Evolutionary conservation across 2,888 invertebrate species (phyloP).

Genomic region (Drosophila neutralis): DNA sequence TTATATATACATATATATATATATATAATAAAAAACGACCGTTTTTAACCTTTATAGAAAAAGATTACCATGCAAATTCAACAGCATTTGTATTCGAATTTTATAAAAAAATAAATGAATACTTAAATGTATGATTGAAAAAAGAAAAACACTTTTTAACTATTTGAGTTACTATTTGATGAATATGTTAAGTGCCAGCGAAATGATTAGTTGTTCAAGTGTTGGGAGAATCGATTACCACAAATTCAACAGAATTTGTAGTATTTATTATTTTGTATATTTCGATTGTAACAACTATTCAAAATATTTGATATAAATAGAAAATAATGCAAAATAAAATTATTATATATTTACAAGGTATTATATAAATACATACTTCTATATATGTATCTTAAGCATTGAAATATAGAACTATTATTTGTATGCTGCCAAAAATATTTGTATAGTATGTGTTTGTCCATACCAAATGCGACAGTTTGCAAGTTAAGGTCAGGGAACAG

Average conservation of each 20-base stretch:
- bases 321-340: not conserved
- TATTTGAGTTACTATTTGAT: not conserved
- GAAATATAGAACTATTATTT: not conserved
- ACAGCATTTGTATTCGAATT: not conserved
- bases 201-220: not conserved
- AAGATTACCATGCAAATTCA: not conserved
- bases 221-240: not conserved
- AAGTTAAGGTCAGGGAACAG: constrained; percentile 30
- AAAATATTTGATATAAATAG: not conserved
- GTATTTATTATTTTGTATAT: not conserved
- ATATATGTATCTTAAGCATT: not conserved
- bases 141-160: not conserved
- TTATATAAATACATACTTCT: not conserved
- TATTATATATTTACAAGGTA: not conserved
- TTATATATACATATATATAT: too few species aligned
- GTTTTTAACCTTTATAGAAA: not conserved
- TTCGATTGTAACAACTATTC: not conserved
- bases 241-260: not conserved
- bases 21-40: not conserved
- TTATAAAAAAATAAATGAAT: not conserved
- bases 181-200: not conserved
- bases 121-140: not conserved
- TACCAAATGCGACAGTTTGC: not conserved
- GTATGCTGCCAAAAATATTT: not conserved
- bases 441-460: not conserved